Conservation (phyloP, 2,797 vertebrate genomes). For the Carapus acus region DNA sequence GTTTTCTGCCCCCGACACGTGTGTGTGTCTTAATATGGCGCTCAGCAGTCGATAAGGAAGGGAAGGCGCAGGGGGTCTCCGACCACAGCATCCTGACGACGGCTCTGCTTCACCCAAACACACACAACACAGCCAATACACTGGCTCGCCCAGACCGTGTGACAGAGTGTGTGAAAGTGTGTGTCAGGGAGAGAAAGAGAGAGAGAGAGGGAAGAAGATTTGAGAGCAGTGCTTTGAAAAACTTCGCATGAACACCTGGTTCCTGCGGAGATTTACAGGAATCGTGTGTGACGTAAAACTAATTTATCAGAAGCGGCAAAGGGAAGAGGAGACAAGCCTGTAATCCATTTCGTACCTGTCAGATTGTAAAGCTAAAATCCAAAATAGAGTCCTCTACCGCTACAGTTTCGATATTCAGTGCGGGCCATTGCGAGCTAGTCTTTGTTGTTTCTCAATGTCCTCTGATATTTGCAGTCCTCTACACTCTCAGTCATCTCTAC, state of each 20-base stretch:
- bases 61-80: slow-evolving; percentile 59
- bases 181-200: not conserved
- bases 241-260: slow-evolving; percentile 37
- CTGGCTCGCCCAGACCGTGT: not conserved
- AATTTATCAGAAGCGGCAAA: too few relatives aligned
- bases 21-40: slow-evolving; percentile 8
- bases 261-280: slow-evolving; percentile 25
- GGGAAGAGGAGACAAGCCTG: too few relatives aligned
- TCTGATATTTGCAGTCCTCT: too few relatives aligned
- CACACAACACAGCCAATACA: slow-evolving; percentile 15
- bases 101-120: slow-evolving; percentile 38
- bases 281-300: too few relatives aligned
- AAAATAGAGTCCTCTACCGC: too few relatives aligned
- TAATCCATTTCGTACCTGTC: too few relatives aligned
- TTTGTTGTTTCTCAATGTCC: too few relatives aligned
- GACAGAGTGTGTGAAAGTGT: slow-evolving; percentile 2
- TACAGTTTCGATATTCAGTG: too few relatives aligned
- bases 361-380: too few relatives aligned
- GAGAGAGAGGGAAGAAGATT: slow-evolving; percentile 4
- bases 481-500: too few relatives aligned
- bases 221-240: slow-evolving; percentile 15
- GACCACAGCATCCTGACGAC: slow-evolving; percentile 73
- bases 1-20: not conserved
- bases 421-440: too few relatives aligned
- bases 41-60: slow-evolving; percentile 65